Evolutionary conservation across 2,113 vertebrate genomes (phyloP).

Genomic region (Furnarius figulus): DNA sequence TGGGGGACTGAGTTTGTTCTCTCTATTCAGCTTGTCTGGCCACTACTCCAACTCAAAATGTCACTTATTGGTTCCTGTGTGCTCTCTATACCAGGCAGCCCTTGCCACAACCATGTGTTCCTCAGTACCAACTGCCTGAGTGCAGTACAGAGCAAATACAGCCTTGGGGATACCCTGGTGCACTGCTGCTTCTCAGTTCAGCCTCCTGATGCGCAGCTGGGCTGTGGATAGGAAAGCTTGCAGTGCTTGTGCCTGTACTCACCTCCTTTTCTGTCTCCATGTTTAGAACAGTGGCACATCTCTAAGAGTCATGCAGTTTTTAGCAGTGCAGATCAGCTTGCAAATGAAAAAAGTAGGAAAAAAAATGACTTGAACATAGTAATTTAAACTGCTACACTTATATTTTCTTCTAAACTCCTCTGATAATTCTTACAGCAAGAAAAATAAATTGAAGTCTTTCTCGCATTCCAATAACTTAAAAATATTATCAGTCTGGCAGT

Average conservation of each 20-base stretch:
- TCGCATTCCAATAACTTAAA: conserved; percentile 3
- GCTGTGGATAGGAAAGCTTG: not conserved
- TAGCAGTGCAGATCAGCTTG: not conserved
- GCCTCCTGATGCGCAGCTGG: not conserved
- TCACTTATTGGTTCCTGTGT: not conserved
- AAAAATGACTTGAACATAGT: not conserved
- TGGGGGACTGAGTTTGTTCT: not conserved
- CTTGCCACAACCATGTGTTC: accelerated
- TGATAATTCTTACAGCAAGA: not conserved
- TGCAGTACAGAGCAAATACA: accelerated
- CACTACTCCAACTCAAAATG: not conserved
- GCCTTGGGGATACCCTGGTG: accelerated
- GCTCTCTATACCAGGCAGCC: not conserved
- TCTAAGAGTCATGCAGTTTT: not conserved
- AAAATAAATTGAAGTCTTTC: conserved; percentile 7
- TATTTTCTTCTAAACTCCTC: not conserved
- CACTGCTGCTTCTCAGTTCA: accelerated
- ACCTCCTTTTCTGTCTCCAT: not conserved
- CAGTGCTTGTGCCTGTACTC: not conserved
- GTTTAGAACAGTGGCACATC: not conserved
- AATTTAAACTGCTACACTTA: not conserved
- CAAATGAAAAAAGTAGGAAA: not conserved
- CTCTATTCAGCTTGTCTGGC: not conserved
- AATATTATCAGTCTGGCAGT: not conserved
- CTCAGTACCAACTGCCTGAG: not conserved